Conservation (phyloP, 2,797 vertebrate genomes). For the Aphelocoma californica region DNA sequence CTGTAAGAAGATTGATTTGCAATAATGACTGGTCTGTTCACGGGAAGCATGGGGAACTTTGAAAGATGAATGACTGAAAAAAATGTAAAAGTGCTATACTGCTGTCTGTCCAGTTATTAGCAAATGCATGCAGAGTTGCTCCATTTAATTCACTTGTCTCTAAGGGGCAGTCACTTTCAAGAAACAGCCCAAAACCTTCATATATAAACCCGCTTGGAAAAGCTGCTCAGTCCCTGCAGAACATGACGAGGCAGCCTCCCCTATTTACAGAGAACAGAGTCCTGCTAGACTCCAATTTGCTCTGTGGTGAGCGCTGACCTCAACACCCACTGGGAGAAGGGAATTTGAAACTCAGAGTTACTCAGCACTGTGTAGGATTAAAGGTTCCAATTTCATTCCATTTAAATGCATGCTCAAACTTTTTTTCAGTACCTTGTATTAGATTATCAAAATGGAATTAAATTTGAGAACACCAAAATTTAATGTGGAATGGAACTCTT, state of each 20-base stretch:
- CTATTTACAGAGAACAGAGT: slow-evolving; percentile 1
- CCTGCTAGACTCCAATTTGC: not conserved
- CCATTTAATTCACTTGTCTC: not conserved
- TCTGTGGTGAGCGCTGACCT: not conserved
- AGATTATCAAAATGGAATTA: slow-evolving; percentile 23
- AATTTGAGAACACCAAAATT: not conserved
- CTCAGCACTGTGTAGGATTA: not conserved
- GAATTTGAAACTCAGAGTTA: not conserved
- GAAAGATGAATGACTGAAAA: not conserved
- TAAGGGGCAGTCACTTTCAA: not conserved
- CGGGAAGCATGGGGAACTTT: not conserved
- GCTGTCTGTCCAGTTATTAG: not conserved
- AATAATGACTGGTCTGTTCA: not conserved
- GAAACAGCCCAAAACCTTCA: not conserved
- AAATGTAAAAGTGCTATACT: not conserved
- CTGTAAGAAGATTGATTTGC: not conserved
- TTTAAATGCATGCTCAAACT: not conserved
- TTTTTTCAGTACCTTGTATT: not conserved
- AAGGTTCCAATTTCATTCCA: not conserved
- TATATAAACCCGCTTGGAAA: not conserved
- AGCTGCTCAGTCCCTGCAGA: not conserved
- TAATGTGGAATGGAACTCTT: not conserved
- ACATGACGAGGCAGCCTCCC: not conserved
- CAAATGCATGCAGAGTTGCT: not conserved
- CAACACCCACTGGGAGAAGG: not conserved